Evolutionary conservation across 2,888 invertebrate species (phyloP).

Genomic region (Chloromyia formosa): DNA sequence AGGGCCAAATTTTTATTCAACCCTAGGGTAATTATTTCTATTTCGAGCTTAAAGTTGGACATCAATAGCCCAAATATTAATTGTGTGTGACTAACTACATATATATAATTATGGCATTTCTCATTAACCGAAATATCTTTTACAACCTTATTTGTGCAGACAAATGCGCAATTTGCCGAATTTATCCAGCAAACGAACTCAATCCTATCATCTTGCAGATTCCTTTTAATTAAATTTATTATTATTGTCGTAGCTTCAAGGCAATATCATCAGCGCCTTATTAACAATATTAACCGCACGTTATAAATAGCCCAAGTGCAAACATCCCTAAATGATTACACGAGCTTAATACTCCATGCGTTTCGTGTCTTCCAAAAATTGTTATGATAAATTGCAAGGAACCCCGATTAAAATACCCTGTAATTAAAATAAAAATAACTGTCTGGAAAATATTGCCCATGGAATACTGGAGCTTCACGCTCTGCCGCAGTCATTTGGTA

Average conservation of each 20-base stretch:
- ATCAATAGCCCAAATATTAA: no score
- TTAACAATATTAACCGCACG: background rate
- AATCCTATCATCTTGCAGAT: background rate
- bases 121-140: no score
- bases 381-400: constrained; percentile 14
- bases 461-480: background rate
- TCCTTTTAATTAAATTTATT: background rate
- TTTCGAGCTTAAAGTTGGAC: no score
- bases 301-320: background rate
- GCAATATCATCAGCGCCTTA: background rate
- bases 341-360: background rate
- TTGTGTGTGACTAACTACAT: no score
- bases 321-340: constrained; percentile 13
- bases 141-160: no score
- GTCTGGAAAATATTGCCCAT: constrained; percentile 12
- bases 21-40: no score
- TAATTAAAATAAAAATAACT: constrained; percentile 25
- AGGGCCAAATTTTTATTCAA: no score
- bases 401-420: constrained; percentile 4
- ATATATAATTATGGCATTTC: no score
- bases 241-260: background rate
- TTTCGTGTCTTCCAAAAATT: background rate
- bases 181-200: no score
- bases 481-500: background rate
- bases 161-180: no score